Evolutionary conservation across 2,888 invertebrate genomes (phyloP).

Genomic region (Rhagonycha fulva): DNA sequence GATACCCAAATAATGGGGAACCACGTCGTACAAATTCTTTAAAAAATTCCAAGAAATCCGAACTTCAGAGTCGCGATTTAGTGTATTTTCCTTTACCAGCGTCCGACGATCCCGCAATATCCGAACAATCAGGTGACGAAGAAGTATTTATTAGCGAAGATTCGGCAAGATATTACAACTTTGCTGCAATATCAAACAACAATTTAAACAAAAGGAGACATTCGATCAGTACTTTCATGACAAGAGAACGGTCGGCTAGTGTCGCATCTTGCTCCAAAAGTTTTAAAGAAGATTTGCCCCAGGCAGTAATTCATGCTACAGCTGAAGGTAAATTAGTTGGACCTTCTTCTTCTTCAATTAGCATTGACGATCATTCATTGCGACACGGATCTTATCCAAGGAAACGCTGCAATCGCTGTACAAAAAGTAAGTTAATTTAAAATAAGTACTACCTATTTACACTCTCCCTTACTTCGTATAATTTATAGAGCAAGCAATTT

Average conservation of each 20-base stretch:
- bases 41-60: slow-evolving; percentile 38
- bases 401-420: slow-evolving; percentile 50
- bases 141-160: slow-evolving; percentile 65
- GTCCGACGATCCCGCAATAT: slow-evolving; percentile 45
- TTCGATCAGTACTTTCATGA: slow-evolving; percentile 69
- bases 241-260: slow-evolving; percentile 51
- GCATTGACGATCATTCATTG: slow-evolving; percentile 50
- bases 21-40: slow-evolving; percentile 45
- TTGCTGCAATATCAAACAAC: slow-evolving; percentile 52
- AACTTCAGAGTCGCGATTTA: slow-evolving; percentile 38
- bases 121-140: slow-evolving; percentile 50
- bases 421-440: slow-evolving; percentile 46
- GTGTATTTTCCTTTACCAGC: slow-evolving; percentile 47
- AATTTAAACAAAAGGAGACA: slow-evolving; percentile 58
- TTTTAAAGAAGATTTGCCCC: slow-evolving; percentile 50
- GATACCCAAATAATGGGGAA: slow-evolving; percentile 47
- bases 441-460: slow-evolving; percentile 30
- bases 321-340: slow-evolving; percentile 39
- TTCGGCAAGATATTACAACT: slow-evolving; percentile 60
- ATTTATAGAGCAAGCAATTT: slow-evolving; percentile 34
- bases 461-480: slow-evolving; percentile 30
- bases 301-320: slow-evolving; percentile 43
- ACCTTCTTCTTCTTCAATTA: slow-evolving; percentile 26
- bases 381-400: slow-evolving; percentile 53
- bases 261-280: slow-evolving; percentile 45